Evolutionary conservation across 2,888 invertebrate genomes (phyloP), one percentile per base, ranked within the genome.

Genomic region (Callosobruchus maculatus): DNA sequence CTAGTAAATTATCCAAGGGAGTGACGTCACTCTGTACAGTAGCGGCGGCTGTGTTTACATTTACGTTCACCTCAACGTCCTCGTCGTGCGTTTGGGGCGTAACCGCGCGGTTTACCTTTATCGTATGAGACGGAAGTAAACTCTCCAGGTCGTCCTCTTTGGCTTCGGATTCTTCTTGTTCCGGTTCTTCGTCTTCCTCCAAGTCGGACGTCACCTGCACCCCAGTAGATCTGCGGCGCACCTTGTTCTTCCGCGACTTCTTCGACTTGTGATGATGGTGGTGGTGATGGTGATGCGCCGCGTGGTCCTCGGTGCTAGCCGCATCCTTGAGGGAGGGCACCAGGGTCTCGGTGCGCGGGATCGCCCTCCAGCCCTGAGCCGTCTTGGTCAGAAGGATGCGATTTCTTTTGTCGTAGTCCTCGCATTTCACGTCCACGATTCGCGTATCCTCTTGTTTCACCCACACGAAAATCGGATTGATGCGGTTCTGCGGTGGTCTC

Each of bases 391-490:
- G 89, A 82, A 94, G 92, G 83, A 95, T 93, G 76, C 95, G 93
- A 88, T 95, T 95, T 75, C 94, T 89, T 86, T 93, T 92, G 89
- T 95, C 95, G 90, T 95, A 95, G 86, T 95, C 95, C 87, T 95
- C 95, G 88, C 95, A 95, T 87, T 92, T 92, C 82, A 95, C 95
- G 87, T 94, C 93, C 84, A 94, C 92, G 86, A 95, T 94, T 85
- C 91, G 91, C 78, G 93, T 93, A 87, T 94, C 93, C 81, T 91
- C 91, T 86, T 94, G 94, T 84, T 93, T 93, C 77, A 94, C 93
- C 95, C 95, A 95, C 80, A 95, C 90, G 87, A 95, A 95, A 79
- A 95, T 93, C 80, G 95, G 95, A 84, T 94, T 93, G 81, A 94
- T 92, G 76, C 92, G 91, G 81, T 93, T 90, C 82, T 88, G 88